Base-by-base conservation (phyloP, 2,113 vertebrate genomes). In the Rhynchopsitta pachyrhyncha region DNA sequence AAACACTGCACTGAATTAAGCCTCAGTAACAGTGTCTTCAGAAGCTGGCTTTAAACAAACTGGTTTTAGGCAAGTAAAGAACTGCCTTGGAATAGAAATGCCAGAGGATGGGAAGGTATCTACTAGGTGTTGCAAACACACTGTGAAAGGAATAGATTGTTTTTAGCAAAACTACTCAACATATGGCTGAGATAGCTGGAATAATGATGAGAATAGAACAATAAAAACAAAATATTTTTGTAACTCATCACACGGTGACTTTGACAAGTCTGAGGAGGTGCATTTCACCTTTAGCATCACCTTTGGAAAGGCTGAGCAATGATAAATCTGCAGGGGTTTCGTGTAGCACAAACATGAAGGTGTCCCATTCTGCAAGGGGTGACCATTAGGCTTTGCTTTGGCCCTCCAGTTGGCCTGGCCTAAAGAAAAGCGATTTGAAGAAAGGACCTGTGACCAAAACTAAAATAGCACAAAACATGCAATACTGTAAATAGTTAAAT, bases 151-250 rank as follows among this genome's bases (percentile, higher is more conserved):
- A 94, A 79, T 39, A 93, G 11, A 46, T 74, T 87, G 68, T 55
- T 86, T 96, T 94, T 94, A 90, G 88, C 77, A 84, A 89, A 95
- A 97, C 75, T 68, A 66, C 5, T 13, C 68, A 67, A 86, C 60
- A 41, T 73, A 47, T 60, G 92, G 70, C 86, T 94, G 80, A 94
- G 47, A 87, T 79, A 85, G 12, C 80, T 60, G 66, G 86, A 97
- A 87, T 90, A 94, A 95, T 93, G 93, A 92, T 57, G 86, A 95
- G 39, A 82, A 57, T 5, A 17, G 41, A 93, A 73, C 22, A 95
- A 95, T 57, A 92, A 50, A 46, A 82, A 37, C 62, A 35, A 6
- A 53, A 55, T 82, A 42, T 77, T 92, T 92, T 85, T 84, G 53
- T 92, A 96, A 82, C 49, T 82, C 23, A 67, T 82, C 25, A 6